A percentile compares a stretch with the other conserved stretches of the same genome.
These are phyloP conservation scores for Antitype chi DNA, from an alignment of 2,888 invertebrate genomes.

Conservation along the genomic window DNA sequence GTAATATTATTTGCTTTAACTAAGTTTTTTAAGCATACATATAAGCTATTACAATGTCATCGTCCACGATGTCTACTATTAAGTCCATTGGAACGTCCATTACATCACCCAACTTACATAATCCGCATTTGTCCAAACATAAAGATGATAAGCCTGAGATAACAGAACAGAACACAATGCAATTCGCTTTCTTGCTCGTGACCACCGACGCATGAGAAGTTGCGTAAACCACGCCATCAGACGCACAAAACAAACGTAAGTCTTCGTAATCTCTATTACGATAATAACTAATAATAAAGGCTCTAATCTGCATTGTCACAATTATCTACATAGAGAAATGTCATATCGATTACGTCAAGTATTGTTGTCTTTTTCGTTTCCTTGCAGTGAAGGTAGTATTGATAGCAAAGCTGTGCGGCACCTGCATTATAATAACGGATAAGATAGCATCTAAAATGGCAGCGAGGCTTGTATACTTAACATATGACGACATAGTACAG, in stretches of 20 bases:
- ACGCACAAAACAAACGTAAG: slow-evolving; percentile 59
- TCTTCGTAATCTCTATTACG: slow-evolving; percentile 60
- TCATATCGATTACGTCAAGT: slow-evolving; percentile 28
- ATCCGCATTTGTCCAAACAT: slow-evolving; percentile 59
- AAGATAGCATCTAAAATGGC: slow-evolving; percentile 47
- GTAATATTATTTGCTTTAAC: not conserved
- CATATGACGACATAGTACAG: slow-evolving; percentile 41
- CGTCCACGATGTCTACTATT: slow-evolving; percentile 26
- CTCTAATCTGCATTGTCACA: slow-evolving; percentile 36
- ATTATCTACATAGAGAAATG: slow-evolving; percentile 31
- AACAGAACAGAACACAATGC: slow-evolving; percentile 64
- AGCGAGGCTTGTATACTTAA: slow-evolving; percentile 31
- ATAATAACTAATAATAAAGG: slow-evolving; percentile 45
- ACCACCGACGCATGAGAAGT: slow-evolving; percentile 73
- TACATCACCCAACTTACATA: slow-evolving; percentile 55
- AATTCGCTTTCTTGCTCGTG: slow-evolving; percentile 77
- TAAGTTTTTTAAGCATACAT: slow-evolving; percentile 5
- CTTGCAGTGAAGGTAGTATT: slow-evolving; percentile 16
- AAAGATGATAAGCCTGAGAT: slow-evolving; percentile 60
- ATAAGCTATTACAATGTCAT: not conserved
- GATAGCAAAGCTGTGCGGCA: slow-evolving; percentile 20
- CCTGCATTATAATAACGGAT: slow-evolving; percentile 39
- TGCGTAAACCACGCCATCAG: slow-evolving; percentile 73
- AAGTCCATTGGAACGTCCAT: slow-evolving; percentile 34
- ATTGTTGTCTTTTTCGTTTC: slow-evolving; percentile 4